Percentiles rank a stretch among this genome's conserved stretches.
These are phyloP conservation scores for Nomada ferruginata DNA, from an alignment of 2,888 invertebrate genomes.

Conservation along the genomic window DNA sequence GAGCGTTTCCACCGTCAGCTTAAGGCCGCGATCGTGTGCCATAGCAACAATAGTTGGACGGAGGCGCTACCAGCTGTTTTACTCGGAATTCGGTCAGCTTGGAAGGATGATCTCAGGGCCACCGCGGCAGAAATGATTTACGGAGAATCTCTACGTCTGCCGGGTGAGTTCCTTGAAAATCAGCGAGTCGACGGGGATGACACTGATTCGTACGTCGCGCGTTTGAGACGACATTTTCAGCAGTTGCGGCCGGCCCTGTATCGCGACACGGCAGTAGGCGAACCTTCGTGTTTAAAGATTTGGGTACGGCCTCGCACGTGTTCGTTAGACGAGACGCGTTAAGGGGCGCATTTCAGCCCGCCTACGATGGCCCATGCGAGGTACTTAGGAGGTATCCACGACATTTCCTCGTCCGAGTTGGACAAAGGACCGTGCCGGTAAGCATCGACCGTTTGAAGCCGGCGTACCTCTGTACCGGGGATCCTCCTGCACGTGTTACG, in stretches of 20 bases:
- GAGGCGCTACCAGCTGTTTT: slow-evolving; percentile 61
- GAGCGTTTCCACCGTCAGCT: slow-evolving; percentile 8
- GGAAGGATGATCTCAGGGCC: slow-evolving; percentile 74
- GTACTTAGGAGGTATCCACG: background rate
- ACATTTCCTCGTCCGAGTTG: too few relatives aligned
- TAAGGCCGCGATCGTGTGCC: background rate
- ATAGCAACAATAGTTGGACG: background rate
- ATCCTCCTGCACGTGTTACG: too few relatives aligned
- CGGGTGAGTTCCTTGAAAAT: slow-evolving; percentile 64
- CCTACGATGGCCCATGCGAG: slow-evolving; percentile 20
- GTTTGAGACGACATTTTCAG: slow-evolving; percentile 40
- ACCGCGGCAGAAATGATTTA: slow-evolving; percentile 77
- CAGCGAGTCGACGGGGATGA: background rate
- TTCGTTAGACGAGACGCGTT: slow-evolving; percentile 1
- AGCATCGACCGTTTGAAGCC: background rate
- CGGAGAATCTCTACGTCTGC: slow-evolving; percentile 72
- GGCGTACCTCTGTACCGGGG: background rate
- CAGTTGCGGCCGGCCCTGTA: slow-evolving; percentile 25
- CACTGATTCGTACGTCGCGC: slow-evolving; percentile 8
- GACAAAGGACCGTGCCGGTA: background rate
- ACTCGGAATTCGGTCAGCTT: slow-evolving; percentile 74
- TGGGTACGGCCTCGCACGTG: background rate
- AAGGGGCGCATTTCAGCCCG: background rate
- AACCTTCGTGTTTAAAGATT: slow-evolving; percentile 41
- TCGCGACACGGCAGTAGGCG: slow-evolving; percentile 34